Evolutionary conservation across 1,140 invertebrate genomes (phyloP), one percentile per base, ranked within the genome.

Genomic region (Drosophila nebulosa): DNA sequence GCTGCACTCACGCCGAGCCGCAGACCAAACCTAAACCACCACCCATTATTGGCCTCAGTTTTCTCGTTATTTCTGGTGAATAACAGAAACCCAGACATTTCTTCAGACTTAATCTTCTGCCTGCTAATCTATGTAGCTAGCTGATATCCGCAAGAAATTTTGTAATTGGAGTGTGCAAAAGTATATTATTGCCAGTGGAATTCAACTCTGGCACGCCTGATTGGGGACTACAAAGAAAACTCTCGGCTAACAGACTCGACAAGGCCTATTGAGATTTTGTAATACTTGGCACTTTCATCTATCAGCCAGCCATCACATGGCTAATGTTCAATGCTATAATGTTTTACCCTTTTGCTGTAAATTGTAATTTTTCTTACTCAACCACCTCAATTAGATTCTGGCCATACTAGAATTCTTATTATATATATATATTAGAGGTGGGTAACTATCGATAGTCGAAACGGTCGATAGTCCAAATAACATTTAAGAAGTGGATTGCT

Each of bases 21-120:
- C 52, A 91, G 50, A 10, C 86, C 91, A 64, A 91, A 91, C 10
- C 80, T 69, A 24, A 91, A 79, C 90, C 90, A 91, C 24, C 64
- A 91, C 22, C 64, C 66, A 64, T 91, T 91, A 10, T 91, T 91
- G 10, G 79, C 75, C 53, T 91, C 81, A n/a, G 62, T 51, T 10
- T 90, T 78, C 39, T 86, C 75, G 53, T 18, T 55, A 39, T 55
- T 55, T 53, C 51, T 52, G 4, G 46, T 24, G 32, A 69, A 66
- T 4, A 74, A 64, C 30, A 10, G 5, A 30, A 61, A 24, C 27
- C 63, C 52, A 22, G 74, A 60, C 81, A 86, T 86, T 75, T 12
- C 72, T 30, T 9, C 52, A 10, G 12, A 6, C 0, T 30, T 32
- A 3, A n/a, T 10, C 30, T 12, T 12, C 9, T 32, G 10, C 10